Base-by-base conservation (phyloP, 2,113 vertebrate genomes). In the Thalassoma bifasciatum region DNA sequence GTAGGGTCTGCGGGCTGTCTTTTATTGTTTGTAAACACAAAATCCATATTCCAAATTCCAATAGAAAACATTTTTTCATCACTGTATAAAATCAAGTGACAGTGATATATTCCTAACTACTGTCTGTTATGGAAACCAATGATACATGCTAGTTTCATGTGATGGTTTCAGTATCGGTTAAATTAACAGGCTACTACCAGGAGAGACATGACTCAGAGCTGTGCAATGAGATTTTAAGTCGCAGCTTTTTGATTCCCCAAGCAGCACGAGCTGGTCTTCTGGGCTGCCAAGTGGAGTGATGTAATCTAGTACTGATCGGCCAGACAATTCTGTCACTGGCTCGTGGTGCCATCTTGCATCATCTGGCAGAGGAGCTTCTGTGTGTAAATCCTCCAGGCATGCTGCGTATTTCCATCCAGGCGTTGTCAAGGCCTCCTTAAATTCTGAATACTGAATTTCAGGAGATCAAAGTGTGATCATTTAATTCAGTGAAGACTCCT, bases 321-420 rank as follows among this genome's bases (percentile, higher is more conserved):
- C 75, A 87, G 73, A 42, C 11, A 8, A 17, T 54, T 77, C 37
- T 66, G 74, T 72, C 40, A 19, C 56, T 61, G 62, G 75, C 71
- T 65, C 22, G 44, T 23, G 0, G 23, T 61, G 42, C 74, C 47
- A 34, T 81, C 71, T 88, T 81, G 70, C 79, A 82, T 87, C 88
- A 84, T 86, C 71, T 84, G 84, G 80, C 77, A 77, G 50, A 1
- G 10, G 3, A 44, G 66, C 49, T 56, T 66, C 58, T 77, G 72
- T 56, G 21, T 67, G 81, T 83, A 82, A 82, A 83, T 82, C 52
- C 63, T 61, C 56, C 51, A 77, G 65, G 59, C 74, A 37, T 37
- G 2, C 50, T 66, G 62, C 59, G 17, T 24, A 56, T 70, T 60
- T 56, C 38, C 73, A 44, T 42, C 70, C 16, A 12, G 72, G 22